These are phyloP conservation scores for Chlorospingus flavigularis DNA, from an alignment of 2,797 vertebrate genomes.

Conservation along the genomic window DNA sequence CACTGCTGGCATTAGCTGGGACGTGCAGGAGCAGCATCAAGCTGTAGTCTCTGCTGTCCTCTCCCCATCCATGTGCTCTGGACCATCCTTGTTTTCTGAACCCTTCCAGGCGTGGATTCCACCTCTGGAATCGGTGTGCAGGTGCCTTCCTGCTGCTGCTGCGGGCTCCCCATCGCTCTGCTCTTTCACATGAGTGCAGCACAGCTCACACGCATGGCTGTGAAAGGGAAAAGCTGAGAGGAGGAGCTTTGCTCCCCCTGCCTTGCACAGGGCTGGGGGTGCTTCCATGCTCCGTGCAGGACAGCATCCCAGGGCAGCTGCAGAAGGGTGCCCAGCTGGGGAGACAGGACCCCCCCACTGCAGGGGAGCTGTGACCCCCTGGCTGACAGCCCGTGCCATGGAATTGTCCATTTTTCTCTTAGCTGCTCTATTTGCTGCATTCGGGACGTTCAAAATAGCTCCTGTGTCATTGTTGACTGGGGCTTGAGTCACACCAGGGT, in stretches of 20 bases:
- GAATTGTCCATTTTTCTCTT: background rate
- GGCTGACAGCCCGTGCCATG: background rate
- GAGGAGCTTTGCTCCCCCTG: background rate
- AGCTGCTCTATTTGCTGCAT: rapidly evolving
- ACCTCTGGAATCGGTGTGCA: too few relatives aligned
- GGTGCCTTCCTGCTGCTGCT: background rate
- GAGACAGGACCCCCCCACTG: background rate
- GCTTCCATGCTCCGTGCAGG: rapidly evolving
- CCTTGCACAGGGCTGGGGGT: background rate
- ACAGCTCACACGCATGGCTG: background rate
- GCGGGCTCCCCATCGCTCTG: background rate
- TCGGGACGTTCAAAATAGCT: background rate
- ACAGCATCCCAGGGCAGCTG: background rate
- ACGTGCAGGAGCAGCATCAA: background rate
- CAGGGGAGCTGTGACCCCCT: background rate
- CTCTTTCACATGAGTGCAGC: background rate
- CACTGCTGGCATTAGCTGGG: background rate
- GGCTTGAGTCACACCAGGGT: background rate
- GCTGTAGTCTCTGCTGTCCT: background rate
- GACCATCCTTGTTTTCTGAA: background rate
- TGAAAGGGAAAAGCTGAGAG: background rate
- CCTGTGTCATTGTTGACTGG: background rate
- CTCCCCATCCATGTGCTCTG: rapidly evolving
- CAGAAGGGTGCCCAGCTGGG: background rate
- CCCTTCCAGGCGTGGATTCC: background rate